These are phyloP conservation scores for Phytoseiulus persimilis DNA, from an alignment of 2,888 invertebrate species.

Conservation along the genomic window DNA sequence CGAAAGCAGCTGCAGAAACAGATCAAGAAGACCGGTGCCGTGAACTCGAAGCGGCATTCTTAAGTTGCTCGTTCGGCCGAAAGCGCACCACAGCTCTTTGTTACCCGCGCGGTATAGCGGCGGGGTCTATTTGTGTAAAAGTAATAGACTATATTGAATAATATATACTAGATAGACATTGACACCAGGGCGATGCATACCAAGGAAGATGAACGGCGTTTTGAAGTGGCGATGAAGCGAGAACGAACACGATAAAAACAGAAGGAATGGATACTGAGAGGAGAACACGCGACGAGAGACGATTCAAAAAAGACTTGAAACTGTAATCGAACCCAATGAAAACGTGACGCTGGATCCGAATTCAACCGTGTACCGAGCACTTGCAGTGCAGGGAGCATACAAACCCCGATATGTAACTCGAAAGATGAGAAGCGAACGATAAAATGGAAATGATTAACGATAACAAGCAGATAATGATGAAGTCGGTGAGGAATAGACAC, in stretches of 20 bases:
- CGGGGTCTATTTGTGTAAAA: slow-evolving; percentile 34
- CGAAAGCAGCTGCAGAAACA: not conserved
- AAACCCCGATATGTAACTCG: not conserved
- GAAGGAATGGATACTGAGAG: not conserved
- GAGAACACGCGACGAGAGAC: not conserved
- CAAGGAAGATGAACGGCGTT: not conserved
- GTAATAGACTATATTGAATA: slow-evolving; percentile 28
- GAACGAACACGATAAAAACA: not conserved
- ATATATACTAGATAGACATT: slow-evolving; percentile 36
- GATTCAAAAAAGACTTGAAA: not conserved
- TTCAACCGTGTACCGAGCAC: not conserved
- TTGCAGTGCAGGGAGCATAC: not conserved
- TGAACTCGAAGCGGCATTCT: not conserved
- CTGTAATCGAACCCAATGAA: not conserved
- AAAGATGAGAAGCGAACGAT: not conserved
- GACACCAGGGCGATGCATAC: not conserved
- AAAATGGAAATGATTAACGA: not conserved
- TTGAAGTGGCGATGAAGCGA: not conserved
- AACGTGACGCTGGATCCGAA: not conserved
- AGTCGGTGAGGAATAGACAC: not conserved
- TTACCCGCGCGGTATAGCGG: not conserved
- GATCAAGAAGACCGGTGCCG: not conserved
- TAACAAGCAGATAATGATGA: not conserved
- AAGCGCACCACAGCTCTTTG: not conserved
- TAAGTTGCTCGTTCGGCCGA: not conserved